Evolutionary conservation across 1,140 invertebrate genomes (phyloP).

Genomic region (Acromyrmex echinatior): DNA sequence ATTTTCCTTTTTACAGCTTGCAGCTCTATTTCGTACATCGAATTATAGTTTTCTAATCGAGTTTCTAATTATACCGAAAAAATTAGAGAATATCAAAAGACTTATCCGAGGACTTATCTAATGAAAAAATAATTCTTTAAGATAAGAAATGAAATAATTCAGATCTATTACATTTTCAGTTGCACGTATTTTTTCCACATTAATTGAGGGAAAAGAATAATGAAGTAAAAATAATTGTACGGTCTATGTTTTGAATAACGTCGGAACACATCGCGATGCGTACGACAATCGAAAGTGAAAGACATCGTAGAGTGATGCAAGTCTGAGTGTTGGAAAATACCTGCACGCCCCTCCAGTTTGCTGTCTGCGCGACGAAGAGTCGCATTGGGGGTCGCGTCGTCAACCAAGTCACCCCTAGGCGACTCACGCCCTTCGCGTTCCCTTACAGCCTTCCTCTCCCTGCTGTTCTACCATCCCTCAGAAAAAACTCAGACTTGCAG

Average conservation of each 20-base stretch:
- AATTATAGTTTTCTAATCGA: conserved; percentile 23
- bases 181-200: background rate
- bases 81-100: background rate
- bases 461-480: conserved; percentile 31
- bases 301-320: background rate
- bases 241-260: conserved; percentile 64
- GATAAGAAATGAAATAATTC: background rate
- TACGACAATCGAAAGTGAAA: conserved; percentile 63
- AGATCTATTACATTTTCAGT: background rate
- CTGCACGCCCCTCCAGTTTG: conserved; percentile 53
- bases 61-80: background rate
- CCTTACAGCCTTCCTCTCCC: conserved; percentile 3
- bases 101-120: background rate
- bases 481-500: conserved; percentile 73
- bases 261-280: conserved; percentile 61
- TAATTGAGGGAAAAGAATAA: conserved; percentile 6
- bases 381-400: conserved; percentile 69
- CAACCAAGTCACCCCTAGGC: conserved; percentile 65
- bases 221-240: no score
- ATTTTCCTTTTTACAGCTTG: background rate
- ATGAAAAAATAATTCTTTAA: background rate
- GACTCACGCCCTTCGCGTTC: background rate
- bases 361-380: conserved; percentile 73
- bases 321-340: conserved; percentile 64
- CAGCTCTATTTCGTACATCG: background rate